A percentile compares a stretch with the other conserved stretches of the same genome.
Conservation (phyloP, 2,888 invertebrate genomes). For the Drosophila acutilabella region DNA sequence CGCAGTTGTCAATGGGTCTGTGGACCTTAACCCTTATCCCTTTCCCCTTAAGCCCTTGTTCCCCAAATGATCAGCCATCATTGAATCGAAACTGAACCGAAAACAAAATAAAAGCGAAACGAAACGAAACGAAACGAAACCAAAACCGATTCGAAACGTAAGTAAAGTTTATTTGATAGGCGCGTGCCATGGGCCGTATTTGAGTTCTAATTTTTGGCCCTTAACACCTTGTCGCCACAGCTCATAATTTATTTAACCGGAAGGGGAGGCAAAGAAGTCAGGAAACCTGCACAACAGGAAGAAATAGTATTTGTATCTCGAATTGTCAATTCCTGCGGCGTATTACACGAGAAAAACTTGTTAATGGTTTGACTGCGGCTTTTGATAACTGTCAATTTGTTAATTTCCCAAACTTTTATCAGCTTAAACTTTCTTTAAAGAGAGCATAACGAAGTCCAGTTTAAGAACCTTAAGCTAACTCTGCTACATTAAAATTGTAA, state of each 20-base stretch:
- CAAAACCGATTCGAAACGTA: constrained; percentile 35
- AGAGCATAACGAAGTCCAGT: no score
- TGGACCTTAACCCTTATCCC: neutral
- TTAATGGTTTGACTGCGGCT: constrained; percentile 28
- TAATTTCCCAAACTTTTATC: constrained; percentile 26
- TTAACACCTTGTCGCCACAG: constrained; percentile 53
- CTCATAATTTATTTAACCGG: constrained; percentile 65
- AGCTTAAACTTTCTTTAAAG: no score
- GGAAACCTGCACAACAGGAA: neutral
- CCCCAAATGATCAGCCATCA: neutral
- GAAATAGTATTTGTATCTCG: constrained; percentile 40
- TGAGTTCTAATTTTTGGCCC: constrained; percentile 46
- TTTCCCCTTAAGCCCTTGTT: constrained; percentile 22
- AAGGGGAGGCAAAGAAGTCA: neutral
- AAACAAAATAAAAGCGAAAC: neutral
- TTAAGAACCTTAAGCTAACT: no score
- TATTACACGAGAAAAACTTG: constrained; percentile 25
- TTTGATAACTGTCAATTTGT: constrained; percentile 35
- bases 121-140: constrained; percentile 13
- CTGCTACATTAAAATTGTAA: no score
- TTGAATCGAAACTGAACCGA: neutral
- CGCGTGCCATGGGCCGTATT: constrained; percentile 59
- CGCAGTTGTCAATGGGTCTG: constrained; percentile 43
- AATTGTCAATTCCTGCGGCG: constrained; percentile 54
- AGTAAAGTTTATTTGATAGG: constrained; percentile 75